Evolutionary conservation across 2,888 invertebrate genomes (phyloP), one percentile per base, ranked within the genome.

Genomic region (Thalpophila matura): DNA sequence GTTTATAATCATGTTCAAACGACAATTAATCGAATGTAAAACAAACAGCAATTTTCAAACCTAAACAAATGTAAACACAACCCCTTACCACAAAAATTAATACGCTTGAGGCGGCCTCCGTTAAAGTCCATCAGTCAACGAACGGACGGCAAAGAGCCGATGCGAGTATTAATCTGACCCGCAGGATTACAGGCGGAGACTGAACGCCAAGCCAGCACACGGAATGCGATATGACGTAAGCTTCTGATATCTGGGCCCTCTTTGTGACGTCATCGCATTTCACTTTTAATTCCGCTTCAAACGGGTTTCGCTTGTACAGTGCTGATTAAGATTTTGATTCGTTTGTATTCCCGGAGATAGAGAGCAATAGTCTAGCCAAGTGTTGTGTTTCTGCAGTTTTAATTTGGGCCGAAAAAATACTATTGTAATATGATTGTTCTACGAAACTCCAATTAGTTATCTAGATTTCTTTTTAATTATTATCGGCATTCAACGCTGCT

Each of bases 181-280:
- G 31, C 54, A 59, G 80, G 54, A 72, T 80, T 80, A 80, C 68
- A 46, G 54, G n/a, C 50, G 10, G 33, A 38, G 18, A 22, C 42
- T 18, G 46, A 29, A 10, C 40, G 12, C 27, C 40, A 22, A 27
- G 16, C n/a, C 33, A 47, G 29, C 57, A 63, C 67, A 72, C 43
- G 18, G 74, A 67, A 80, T 80, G 37, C 20, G 74, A 59, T 56
- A 68, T 73, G 63, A 77, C 59, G 68, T 50, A 50, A 61, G 43
- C 27, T 26, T 16, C 38, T 31, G 59, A 61, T 63, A 71, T 37
- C 43, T 49, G 51, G 73, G 50, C 60, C 29, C 57, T 46, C 69
- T 73, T 73, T 77, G 74, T 68, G 54, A 57, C 35, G 47, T 42
- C 42, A 45, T 22, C 42, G 40, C 47, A 55, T 56, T 56, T 26